Evolutionary conservation across 2,888 invertebrate genomes (phyloP).

Genomic region (Macrophya alboannulata): DNA sequence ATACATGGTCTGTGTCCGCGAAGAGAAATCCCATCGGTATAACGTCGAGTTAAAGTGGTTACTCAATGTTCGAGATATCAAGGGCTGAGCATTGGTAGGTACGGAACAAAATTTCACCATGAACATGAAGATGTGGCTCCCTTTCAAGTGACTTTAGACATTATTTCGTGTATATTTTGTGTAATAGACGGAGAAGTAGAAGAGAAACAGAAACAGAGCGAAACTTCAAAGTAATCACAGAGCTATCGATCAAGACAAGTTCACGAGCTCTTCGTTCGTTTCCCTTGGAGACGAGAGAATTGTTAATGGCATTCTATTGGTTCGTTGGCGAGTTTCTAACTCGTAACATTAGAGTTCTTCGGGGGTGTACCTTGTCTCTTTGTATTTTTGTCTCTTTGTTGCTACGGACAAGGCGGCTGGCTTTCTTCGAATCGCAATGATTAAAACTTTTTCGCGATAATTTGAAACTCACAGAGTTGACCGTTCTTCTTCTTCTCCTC

Average conservation of each 20-base stretch:
- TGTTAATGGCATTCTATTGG: slow-evolving; percentile 49
- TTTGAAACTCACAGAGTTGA: slow-evolving; percentile 41
- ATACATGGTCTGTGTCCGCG: neutral
- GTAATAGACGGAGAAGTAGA: neutral
- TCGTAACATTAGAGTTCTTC: slow-evolving; percentile 26
- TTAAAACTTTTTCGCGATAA: slow-evolving; percentile 43
- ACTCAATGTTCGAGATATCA: too few relatives aligned
- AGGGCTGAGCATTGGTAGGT: too few relatives aligned
- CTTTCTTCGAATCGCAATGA: slow-evolving; percentile 23
- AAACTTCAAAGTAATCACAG: slow-evolving; percentile 30
- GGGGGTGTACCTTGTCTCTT: slow-evolving; percentile 23
- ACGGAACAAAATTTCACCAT: neutral
- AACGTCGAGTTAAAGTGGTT: neutral
- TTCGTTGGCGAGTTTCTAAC: slow-evolving; percentile 43
- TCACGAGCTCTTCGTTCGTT: slow-evolving; percentile 7
- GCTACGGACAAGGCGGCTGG: neutral
- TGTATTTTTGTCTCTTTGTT: slow-evolving; percentile 42
- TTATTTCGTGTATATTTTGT: neutral
- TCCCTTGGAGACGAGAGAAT: slow-evolving; percentile 25
- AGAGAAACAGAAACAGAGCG: neutral
- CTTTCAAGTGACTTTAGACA: neutral
- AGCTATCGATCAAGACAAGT: slow-evolving; percentile 33
- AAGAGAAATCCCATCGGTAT: slow-evolving; percentile 12
- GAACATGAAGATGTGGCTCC: neutral
- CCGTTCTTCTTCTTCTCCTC: neutral